A percentile compares a stretch with the other conserved stretches of the same genome.
Evolutionary conservation across 1,140 invertebrate genomes (phyloP).

Genomic region (Melipona quadrifasciata): DNA sequence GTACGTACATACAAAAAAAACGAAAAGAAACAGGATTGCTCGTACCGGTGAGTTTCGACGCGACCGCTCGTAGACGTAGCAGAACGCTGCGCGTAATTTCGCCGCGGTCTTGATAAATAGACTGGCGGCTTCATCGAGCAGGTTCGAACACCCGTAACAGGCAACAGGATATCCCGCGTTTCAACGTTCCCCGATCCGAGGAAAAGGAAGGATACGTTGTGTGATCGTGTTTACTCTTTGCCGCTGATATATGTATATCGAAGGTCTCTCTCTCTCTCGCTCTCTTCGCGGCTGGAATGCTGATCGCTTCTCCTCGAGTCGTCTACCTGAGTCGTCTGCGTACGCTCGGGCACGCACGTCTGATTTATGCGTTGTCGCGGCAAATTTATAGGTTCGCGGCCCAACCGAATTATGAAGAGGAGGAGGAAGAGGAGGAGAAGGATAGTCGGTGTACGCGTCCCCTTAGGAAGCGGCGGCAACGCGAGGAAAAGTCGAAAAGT

Average conservation of each 20-base stretch:
- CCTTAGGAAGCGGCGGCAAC: not conserved
- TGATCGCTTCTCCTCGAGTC: slow-evolving; percentile 49
- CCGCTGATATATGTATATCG: slow-evolving; percentile 16
- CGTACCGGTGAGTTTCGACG: not conserved
- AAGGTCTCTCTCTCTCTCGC: slow-evolving; percentile 28
- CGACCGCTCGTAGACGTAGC: not conserved
- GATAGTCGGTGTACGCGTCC: slow-evolving; percentile 3
- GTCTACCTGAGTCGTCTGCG: slow-evolving; percentile 19
- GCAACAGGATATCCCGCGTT: slow-evolving; percentile 18
- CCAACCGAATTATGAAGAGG: slow-evolving; percentile 46
- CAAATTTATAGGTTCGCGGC: slow-evolving; percentile 62
- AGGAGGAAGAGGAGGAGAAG: slow-evolving; percentile 14
- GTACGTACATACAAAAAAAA: not conserved
- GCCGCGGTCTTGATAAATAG: slow-evolving; percentile 43
- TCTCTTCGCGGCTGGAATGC: slow-evolving; percentile 52
- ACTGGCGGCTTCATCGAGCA: slow-evolving; percentile 23
- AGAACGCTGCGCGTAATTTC: slow-evolving; percentile 30
- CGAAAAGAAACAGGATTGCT: not conserved
- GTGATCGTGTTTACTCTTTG: slow-evolving; percentile 54
- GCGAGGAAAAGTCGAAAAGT: slow-evolving; percentile 58
- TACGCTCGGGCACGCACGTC: slow-evolving; percentile 55
- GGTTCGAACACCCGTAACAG: not conserved
- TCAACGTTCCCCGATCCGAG: not conserved
- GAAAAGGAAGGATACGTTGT: not conserved
- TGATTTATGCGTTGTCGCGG: slow-evolving; percentile 66